Evolutionary conservation across 2,797 vertebrate genomes (phyloP), one percentile per base, ranked within the genome.

Genomic region (Alfaro cultratus): DNA sequence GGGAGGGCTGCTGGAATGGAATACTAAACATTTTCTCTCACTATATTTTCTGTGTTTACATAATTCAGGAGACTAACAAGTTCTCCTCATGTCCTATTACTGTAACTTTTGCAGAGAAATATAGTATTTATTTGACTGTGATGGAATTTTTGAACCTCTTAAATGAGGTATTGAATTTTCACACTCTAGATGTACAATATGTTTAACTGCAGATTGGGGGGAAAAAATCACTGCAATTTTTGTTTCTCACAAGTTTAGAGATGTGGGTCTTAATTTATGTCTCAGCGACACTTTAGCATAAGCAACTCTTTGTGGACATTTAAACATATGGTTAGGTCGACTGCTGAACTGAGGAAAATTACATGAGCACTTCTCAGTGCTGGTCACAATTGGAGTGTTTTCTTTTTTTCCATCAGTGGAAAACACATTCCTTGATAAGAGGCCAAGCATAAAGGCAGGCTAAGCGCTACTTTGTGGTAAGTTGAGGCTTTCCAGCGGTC

Each of bases 341-440:
- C 67, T 76, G 81, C 57, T 87, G 89, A 87, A 84, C 83, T 47
- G 83, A 90, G 88, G 78, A 87, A 91, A 91, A 91, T 91, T 91
- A 89, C 90, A 90, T 78, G 87, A 87, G 90, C 72, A 91, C 81
- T 81, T 90, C 88, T 91, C 79, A 77, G 74, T 68, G 80, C 92
- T 43, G 57, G 89, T 94, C 89, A 86, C 88, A 95, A 94, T 95
- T 93, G 95, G 93, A 90, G 94, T 92, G 80, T 94, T 93, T 88
- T 89, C 16, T 75, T 43, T 64, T 67, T 34, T 57, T 16, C 36
- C 55, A 11, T 78, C 86, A 92, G 88, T 75, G 89, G 94, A 94
- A 94, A 93, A 93, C 93, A 92, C 93, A 92, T 94, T 92, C 90
- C 88, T 89, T 85, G 90, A 86, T 79, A 78, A 9, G 82, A 55